These are phyloP conservation scores for Pedionomus torquatus DNA, from an alignment of 2,113 vertebrate genomes.

Conservation along the genomic window DNA sequence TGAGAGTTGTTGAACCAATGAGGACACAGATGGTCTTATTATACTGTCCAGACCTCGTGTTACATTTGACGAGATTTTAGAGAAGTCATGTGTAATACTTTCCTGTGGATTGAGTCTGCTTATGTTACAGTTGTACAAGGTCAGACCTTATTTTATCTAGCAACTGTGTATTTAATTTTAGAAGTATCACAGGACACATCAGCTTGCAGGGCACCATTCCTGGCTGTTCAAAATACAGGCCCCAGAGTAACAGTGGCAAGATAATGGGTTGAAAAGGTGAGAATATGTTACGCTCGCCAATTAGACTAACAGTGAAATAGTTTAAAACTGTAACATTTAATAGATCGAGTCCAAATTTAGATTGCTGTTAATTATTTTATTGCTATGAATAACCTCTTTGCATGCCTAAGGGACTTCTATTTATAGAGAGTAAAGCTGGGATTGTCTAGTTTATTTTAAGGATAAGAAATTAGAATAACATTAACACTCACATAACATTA, in stretches of 20 bases:
- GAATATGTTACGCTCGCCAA: conserved; percentile 58
- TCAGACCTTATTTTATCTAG: conserved; percentile 84
- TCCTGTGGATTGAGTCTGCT: conserved; percentile 51
- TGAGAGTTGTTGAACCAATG: conserved; percentile 63
- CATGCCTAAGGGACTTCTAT: conserved; percentile 7
- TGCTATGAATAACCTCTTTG: conserved; percentile 22
- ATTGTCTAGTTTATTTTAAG: conserved; percentile 57
- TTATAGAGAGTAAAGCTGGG: conserved; percentile 30
- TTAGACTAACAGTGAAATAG: conserved; percentile 29
- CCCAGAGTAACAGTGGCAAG: conserved; percentile 71
- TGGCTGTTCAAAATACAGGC: conserved; percentile 73
- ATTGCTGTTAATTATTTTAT: conserved; percentile 11
- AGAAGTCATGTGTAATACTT: conserved; percentile 77
- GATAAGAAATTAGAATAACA: conserved; percentile 35
- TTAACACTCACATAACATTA: background rate
- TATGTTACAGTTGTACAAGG: conserved; percentile 78
- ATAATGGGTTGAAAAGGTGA: conserved; percentile 80
- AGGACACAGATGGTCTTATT: conserved; percentile 58
- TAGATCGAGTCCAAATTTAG: background rate
- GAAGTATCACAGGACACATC: conserved; percentile 75
- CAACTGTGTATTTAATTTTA: conserved; percentile 83
- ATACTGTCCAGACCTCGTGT: conserved; percentile 32
- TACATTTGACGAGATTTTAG: conserved; percentile 73
- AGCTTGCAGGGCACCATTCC: conserved; percentile 64
- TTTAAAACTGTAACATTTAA: conserved; percentile 29